Percentiles rank a stretch among this genome's conserved stretches.
phyloP scores from a whole-genome alignment of 2,113 vertebrate species.

The Tupaia chinensis region DNA sequence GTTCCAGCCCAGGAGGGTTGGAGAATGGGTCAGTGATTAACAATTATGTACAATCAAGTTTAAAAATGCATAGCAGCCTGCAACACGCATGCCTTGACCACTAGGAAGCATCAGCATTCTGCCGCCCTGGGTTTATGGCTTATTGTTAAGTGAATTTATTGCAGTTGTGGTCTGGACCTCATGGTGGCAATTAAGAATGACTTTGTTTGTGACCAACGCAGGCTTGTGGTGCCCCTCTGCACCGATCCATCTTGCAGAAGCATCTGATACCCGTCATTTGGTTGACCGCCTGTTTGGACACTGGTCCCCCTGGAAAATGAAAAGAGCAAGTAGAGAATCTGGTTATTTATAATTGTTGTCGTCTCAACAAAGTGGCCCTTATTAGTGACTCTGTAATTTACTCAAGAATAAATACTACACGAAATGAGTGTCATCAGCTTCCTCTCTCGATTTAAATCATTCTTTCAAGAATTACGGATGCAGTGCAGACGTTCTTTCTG shows the following conservation, averaged over 20 bases:
- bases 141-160: neutral
- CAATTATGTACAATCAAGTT: constrained; percentile 79
- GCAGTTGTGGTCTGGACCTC: neutral
- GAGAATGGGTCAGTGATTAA: constrained; percentile 86
- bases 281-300: neutral
- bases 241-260: neutral
- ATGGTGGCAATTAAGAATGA: neutral
- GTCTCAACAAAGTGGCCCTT: constrained; percentile 40
- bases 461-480: neutral
- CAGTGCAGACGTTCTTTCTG: neutral
- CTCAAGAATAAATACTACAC: neutral
- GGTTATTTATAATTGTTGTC: constrained; percentile 37
- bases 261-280: neutral
- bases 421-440: neutral
- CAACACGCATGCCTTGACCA: neutral
- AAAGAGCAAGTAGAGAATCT: neutral
- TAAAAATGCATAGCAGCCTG: constrained; percentile 77
- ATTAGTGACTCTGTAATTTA: constrained; percentile 36
- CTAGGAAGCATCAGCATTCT: neutral
- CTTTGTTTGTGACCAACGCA: neutral
- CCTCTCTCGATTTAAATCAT: neutral
- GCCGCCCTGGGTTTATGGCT: neutral
- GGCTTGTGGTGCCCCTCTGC: neutral
- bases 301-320: neutral
- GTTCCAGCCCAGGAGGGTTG: neutral